Evolutionary conservation across 1,140 invertebrate genomes (phyloP), one percentile per base, ranked within the genome.

Genomic region (Triops cancriformis): DNA sequence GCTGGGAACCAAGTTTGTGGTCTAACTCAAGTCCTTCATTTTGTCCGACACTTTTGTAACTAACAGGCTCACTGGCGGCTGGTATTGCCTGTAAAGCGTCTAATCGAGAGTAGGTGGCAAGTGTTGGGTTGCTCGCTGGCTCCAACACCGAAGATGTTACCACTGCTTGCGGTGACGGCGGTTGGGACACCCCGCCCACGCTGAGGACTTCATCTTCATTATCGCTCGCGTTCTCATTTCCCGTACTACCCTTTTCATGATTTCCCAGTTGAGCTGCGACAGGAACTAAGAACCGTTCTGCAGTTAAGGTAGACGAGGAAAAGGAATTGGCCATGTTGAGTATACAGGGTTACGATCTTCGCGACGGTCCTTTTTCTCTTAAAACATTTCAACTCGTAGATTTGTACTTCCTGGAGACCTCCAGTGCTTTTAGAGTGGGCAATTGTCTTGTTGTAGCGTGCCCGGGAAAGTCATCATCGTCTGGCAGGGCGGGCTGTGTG

Each of bases 401-500:
- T 18, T 18, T 18, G 51, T 64, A 64, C 7, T 23, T 23, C 51
- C 51, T 64, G 51, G 51, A n/a, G n/a, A 64, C 51, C 51, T 64
- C 51, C 51, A 37, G 31, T 4, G 51, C 23, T n/a, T n/a, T n/a
- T 11, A 23, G 23, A 14, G 51, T n/a, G 3, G 51, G 51, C 23
- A 64, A 64, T 64, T 64, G n/a, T 23, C 51, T 64, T 64, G 51
- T 23, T 64, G 14, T 64, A 64, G 51, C 51, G 51, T 64, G 51
- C 18, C 51, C 51, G 51, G 51, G 18, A 64, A 64, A 64, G 51
- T 23, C 51, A 64, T 64, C 51, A 23, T 64, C 51, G 14, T n/a
- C 51, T n/a, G 51, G 9, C 18, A n/a, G 51, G 51, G 51, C 14
- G 31, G 31, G 31, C 31, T 37, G 31, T 64, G 51, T 23, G n/a